A percentile compares a stretch with the other conserved stretches of the same genome.
Evolutionary conservation across 2,888 invertebrate genomes (phyloP).

Genomic region (Muscina levida): DNA sequence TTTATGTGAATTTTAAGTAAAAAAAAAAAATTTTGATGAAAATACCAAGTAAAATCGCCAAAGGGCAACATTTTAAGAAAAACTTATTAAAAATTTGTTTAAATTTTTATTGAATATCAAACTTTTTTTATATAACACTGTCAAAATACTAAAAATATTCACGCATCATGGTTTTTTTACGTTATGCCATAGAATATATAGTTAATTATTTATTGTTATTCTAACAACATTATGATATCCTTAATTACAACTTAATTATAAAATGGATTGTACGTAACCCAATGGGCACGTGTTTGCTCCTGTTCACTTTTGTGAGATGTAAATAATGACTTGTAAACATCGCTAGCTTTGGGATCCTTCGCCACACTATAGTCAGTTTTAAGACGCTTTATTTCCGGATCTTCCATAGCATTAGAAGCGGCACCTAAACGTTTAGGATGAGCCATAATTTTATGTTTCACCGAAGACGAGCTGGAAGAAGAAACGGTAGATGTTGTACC

Average conservation of each 20-base stretch:
- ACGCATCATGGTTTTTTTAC: no score
- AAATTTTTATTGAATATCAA: no score
- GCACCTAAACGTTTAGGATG: conserved; percentile 69
- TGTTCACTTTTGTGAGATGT: conserved; percentile 93
- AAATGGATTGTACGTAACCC: conserved; percentile 99
- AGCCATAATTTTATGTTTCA: conserved; percentile 68
- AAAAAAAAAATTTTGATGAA: no score
- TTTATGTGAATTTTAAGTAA: no score
- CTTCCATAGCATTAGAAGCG: conserved; percentile 79
- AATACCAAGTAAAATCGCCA: no score
- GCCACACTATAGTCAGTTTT: conserved; percentile 92
- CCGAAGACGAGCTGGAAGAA: conserved; percentile 22
- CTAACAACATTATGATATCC: no score
- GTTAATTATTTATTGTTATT: no score
- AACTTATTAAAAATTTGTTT: no score
- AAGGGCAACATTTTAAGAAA: no score
- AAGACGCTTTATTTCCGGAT: conserved; percentile 88
- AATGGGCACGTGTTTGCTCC: conserved; percentile 94
- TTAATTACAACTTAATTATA: conserved; percentile 89
- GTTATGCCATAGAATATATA: no score
- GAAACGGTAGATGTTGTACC: conserved; percentile 31
- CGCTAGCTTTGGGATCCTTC: conserved; percentile 92
- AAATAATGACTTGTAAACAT: conserved; percentile 97
- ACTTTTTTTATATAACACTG: no score
- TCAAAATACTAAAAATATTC: no score